A percentile compares a stretch with the other conserved stretches of the same genome.
Conservation (phyloP, 2,888 invertebrate genomes). For the Amblyjoppa fuscipennis region DNA sequence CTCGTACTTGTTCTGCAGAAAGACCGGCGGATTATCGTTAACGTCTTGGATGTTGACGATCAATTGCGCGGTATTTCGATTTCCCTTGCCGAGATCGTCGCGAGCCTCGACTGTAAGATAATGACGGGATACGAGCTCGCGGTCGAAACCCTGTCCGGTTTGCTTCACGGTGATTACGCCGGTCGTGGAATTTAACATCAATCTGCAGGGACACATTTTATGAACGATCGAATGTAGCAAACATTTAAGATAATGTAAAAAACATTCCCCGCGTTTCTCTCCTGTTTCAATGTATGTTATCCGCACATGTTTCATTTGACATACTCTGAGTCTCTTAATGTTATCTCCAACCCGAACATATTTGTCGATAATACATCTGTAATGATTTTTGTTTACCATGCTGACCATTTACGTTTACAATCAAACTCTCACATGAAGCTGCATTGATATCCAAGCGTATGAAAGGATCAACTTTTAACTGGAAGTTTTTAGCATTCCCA, state of each 20-base stretch:
- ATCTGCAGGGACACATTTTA: slow-evolving; percentile 85
- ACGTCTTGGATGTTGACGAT: slow-evolving; percentile 94
- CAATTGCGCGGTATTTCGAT: slow-evolving; percentile 94
- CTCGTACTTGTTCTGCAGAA: slow-evolving; percentile 93
- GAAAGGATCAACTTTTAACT: too few relatives aligned
- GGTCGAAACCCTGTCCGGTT: slow-evolving; percentile 92
- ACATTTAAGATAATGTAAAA: neutral
- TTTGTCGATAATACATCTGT: too few relatives aligned
- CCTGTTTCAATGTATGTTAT: too few relatives aligned
- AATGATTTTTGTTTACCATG: too few relatives aligned
- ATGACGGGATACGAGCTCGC: slow-evolving; percentile 93
- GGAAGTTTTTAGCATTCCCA: too few relatives aligned
- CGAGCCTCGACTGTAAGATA: slow-evolving; percentile 95
- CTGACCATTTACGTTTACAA: too few relatives aligned
- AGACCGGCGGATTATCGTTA: slow-evolving; percentile 96
- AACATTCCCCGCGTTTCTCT: too few relatives aligned
- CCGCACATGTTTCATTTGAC: too few relatives aligned
- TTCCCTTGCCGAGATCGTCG: slow-evolving; percentile 94
- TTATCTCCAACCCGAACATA: too few relatives aligned
- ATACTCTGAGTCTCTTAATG: too few relatives aligned
- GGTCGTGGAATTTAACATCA: slow-evolving; percentile 92
- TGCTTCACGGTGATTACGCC: slow-evolving; percentile 94
- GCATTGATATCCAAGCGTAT: too few relatives aligned
- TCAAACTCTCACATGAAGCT: too few relatives aligned
- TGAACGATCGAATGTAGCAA: neutral